Base-by-base conservation (phyloP, 2,113 vertebrate species). In the Gymnarchus niloticus region DNA sequence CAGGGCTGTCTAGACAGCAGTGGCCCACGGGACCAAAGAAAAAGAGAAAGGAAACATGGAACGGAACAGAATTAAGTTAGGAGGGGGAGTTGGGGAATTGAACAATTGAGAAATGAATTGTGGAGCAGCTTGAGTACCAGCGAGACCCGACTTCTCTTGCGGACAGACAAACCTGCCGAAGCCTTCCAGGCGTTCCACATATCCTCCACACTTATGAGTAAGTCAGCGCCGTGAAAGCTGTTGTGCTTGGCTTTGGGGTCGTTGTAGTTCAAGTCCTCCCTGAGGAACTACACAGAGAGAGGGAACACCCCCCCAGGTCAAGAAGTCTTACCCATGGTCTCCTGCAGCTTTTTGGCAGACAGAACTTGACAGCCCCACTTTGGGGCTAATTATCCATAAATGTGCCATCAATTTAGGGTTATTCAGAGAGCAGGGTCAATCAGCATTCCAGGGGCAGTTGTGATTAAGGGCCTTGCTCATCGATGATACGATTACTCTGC, bases 171-270 rank as follows among this genome's bases (percentile, higher is more conserved):
- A 99, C 98, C 97, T 94, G 95, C 94, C 0, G 97, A 99, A 5
- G 92, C 91, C 90, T 96, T 98, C 98, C 98, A 99, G 83, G 95
- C 80, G 73, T 94, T 96, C 97, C 98, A 99, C 86, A 99, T 95
- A 88, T 99, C 97, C 73, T 97, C 97, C 89, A 99, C 94, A 0
- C 97, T 99, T 91, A 99, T 98, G 91, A 96, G 95, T 23, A 96
- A 95, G 91, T 99, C 97, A 8, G 95, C 95, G 3, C 96, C 93
- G 69, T 99, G 97, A 92, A 99, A 99, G 84, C 94, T 98, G 93
- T 94, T 98, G 86, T 97, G 97, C 86, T 98, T 98, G 88, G 95
- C 95, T 14, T 95, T 96, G 0, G 96, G 92, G 88, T 98, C 96
- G 0, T 96, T 94, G 84, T 96, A 95, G 84, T 98, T 96, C 89